Base-by-base conservation (phyloP, 2,888 invertebrate genomes). In the Sepioteuthis lessoniana region DNA sequence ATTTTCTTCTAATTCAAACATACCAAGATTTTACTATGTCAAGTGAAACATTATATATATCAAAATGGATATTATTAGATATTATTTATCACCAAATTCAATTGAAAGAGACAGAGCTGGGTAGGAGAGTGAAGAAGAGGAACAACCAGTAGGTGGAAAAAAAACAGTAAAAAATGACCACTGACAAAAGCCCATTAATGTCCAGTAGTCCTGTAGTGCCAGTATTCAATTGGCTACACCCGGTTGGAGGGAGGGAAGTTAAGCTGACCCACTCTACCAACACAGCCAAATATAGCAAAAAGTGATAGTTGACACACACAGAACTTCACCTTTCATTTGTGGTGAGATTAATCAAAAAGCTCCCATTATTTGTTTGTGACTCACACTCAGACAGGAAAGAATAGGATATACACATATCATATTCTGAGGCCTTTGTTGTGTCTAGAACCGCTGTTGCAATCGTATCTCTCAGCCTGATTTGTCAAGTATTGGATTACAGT, bases 291-390 rank as follows among this genome's bases (percentile, higher is more conserved):
- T 76, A 76, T 76, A 76, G 76, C 76, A 76, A n/a, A 76, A 76
- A 76, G 76, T 76, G 76, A 76, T 35, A 35, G 76, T 35, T 76
- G 76, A 76, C 76, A 76, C 76, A 76, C n/a, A 35, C 76, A n/a
- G 76, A 76, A 76, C 76, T 35, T 76, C 76, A 76, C 76, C 76
- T 76, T 76, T 76, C 76, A 76, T 76, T 76, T 76, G 76, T 76
- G 76, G 76, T 76, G n/a, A 76, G 76, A 76, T 76, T 76, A 76
- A 76, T 76, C 76, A 76, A 76, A 76, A 76, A 76, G n/a, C 76
- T 76, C 76, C 76, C 76, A 76, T 76, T 76, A 76, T 76, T 76
- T 76, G 76, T 76, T 76, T 76, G 76, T 76, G 76, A 76, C 76
- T 76, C 76, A 76, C 76, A 76, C 76, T n/a, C 76, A 35, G 76